Base-by-base conservation (phyloP, 2,113 vertebrate species). In the Anhinga anhinga region DNA sequence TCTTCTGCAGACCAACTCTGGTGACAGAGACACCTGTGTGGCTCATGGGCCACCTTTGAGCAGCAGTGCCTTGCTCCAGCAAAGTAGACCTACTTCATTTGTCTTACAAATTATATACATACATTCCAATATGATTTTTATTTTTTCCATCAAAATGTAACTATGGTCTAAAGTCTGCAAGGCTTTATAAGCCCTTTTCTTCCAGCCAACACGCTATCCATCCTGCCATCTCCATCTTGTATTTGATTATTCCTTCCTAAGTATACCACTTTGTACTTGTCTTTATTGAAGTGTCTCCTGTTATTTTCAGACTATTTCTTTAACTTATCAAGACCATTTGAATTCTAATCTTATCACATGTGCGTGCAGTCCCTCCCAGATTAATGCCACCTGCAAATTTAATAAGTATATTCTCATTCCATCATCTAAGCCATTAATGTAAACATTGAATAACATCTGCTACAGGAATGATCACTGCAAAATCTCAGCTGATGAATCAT, bases 371-470 rank as follows among this genome's bases (percentile, higher is more conserved):
- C 82, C 71, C 92, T 80, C 92, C 62, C 49, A 87, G 85, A 95
- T 94, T 93, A 94, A 88, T 86, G 58, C 79, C 93, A 95, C 95
- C 90, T 97, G 90, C 82, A 95, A 95, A 96, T 96, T 93, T 90
- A 92, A 96, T 96, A 95, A 95, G 66, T 18, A 34, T 53, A 34
- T 80, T 94, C 93, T 82, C 92, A 83, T 95, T 85, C 92, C 92
- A 88, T 82, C 95, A 65, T 85, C 90, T 79, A 50, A 96, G 84
- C 92, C 90, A 93, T 91, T 93, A 96, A 95, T 93, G 96, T 96
- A 96, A 96, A 96, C 90, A 80, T 82, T 86, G 70, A 94, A 80
- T 88, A 96, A 93, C 85, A 92, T 93, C 95, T 95, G 93, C 96
- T 82, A 49, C 74, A 80, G 82, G 84, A 90, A 76, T n/a, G 66